Base-by-base conservation (phyloP, 1,140 invertebrate genomes). In the Andricus grossulariae region DNA sequence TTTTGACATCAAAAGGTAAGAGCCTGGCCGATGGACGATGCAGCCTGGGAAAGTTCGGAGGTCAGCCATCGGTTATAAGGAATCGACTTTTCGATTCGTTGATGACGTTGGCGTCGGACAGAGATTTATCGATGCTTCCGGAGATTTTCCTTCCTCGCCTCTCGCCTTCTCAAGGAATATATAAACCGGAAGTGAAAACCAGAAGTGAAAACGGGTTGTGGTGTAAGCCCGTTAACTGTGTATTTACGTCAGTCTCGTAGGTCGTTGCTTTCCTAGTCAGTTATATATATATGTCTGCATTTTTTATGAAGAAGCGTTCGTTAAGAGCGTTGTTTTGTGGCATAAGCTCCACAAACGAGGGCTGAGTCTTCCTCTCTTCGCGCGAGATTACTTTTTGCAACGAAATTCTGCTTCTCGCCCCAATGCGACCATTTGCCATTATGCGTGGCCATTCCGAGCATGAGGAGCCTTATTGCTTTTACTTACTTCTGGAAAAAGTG, bases 371-470 rank as follows among this genome's bases (percentile, higher is more conserved):
- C 77, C 39, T 50, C 74, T 16, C 73, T 71, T 45, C 55, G 70
- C 54, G n/a, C 71, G 74, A 73, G 71, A 76, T 80, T 78, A 75
- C 76, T 54, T 75, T 82, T 82, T 80, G 79, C 72, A 74, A 45
- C 72, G 72, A 71, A 71, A 70, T 73, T 32, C 50, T 73, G 71
- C 71, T 75, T 79, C 76, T 72, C 74, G 75, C 71, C 75, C 72
- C 74, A 18, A 50, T 71, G 66, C 16, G 72, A 71, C 72, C 72
- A 71, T 32, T 77, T 19, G 71, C 78, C 57, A 76, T 77, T 80
- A 74, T 71, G 72, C 51, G 49, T 76, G 57, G 57, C 66, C 72
- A 55, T 77, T 71, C 49, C 73, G 45, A n/a, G 57, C 52, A 51
- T 74, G 72, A 74, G 76, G 25, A 66, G 4, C 3, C 25, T 66